Evolutionary conservation across 2,113 vertebrate genomes (phyloP).

Genomic region (Kryptolebias marmoratus): DNA sequence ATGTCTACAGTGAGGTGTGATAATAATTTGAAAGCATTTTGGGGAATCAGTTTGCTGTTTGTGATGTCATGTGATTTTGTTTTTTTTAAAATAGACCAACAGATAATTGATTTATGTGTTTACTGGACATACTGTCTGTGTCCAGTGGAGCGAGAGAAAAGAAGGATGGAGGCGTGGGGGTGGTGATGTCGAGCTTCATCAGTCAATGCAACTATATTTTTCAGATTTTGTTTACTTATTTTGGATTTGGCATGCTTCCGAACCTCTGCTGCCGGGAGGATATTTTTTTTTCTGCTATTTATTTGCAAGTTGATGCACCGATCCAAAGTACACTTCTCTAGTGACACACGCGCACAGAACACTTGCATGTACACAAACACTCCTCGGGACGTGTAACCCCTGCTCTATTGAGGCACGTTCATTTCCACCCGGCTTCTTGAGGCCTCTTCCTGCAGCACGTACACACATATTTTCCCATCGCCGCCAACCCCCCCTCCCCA

Average conservation of each 20-base stretch:
- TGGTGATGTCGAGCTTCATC: conserved; percentile 31
- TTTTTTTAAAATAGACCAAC: conserved; percentile 34
- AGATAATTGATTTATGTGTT: conserved; percentile 54
- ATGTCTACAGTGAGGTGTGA: too few species aligned
- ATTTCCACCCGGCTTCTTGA: conserved; percentile 38
- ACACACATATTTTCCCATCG: conserved; percentile 77
- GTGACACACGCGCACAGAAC: conserved; percentile 51
- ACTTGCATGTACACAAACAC: conserved; percentile 22
- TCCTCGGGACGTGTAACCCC: conserved; percentile 18
- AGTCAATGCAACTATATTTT: conserved; percentile 57
- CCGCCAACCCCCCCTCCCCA: conserved; percentile 15
- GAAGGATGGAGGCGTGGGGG: conserved; percentile 1
- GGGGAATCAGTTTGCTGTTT: too few species aligned
- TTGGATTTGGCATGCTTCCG: conserved; percentile 52
- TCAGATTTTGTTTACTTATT: conserved; percentile 66
- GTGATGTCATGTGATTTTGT: too few species aligned
- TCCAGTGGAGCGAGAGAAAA: conserved; percentile 22
- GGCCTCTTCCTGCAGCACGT: conserved; percentile 80
- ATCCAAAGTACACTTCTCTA: conserved; percentile 64
- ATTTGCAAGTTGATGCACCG: conserved; percentile 68
- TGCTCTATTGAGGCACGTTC: conserved; percentile 29
- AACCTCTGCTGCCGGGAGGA: conserved; percentile 42
- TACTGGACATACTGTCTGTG: conserved; percentile 45
- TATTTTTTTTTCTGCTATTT: conserved; percentile 70
- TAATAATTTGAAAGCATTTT: too few species aligned